phyloP scores from a whole-genome alignment of 2,888 invertebrate genomes.

The Pycnomerus fuliginosus region DNA sequence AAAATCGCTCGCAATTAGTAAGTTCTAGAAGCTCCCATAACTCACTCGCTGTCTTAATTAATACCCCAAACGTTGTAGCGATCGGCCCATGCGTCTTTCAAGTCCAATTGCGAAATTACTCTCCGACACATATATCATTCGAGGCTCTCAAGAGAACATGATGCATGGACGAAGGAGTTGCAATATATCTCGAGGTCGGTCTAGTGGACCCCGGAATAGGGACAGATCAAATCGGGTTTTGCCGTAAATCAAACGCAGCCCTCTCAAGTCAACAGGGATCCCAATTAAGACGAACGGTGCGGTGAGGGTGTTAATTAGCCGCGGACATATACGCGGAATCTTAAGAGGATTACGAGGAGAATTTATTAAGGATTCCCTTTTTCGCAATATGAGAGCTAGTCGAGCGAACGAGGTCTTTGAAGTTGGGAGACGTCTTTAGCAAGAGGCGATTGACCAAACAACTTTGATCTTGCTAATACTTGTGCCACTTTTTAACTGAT shows the following conservation, averaged over 20 bases:
- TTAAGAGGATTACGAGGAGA: constrained; percentile 12
- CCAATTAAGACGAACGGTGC: constrained; percentile 14
- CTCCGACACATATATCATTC: constrained; percentile 45
- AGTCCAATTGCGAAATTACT: constrained; percentile 43
- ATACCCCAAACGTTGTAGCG: constrained; percentile 38
- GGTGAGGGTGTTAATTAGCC: constrained; percentile 24
- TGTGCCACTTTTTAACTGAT: constrained; percentile 34
- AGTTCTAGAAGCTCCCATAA: constrained; percentile 10
- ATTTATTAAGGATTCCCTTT: constrained; percentile 5
- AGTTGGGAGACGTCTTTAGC: constrained; percentile 33
- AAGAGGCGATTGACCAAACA: constrained; percentile 35
- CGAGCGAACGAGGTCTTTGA: constrained; percentile 31
- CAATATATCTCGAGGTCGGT: too few species aligned
- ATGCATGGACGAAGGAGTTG: constrained; percentile 40
- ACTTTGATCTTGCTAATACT: constrained; percentile 39
- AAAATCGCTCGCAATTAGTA: not conserved
- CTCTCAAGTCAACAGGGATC: not conserved
- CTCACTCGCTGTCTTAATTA: constrained; percentile 29
- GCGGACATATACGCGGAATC: constrained; percentile 22
- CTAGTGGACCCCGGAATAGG: constrained; percentile 8
- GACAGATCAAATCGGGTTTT: constrained; percentile 6
- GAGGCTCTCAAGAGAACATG: constrained; percentile 40
- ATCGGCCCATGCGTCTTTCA: constrained; percentile 47
- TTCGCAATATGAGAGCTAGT: constrained; percentile 20
- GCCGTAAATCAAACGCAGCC: constrained; percentile 8